Percentiles rank a stretch among this genome's conserved stretches.
Conservation (phyloP, 1,140 invertebrate genomes). For the Papilio helenus region DNA sequence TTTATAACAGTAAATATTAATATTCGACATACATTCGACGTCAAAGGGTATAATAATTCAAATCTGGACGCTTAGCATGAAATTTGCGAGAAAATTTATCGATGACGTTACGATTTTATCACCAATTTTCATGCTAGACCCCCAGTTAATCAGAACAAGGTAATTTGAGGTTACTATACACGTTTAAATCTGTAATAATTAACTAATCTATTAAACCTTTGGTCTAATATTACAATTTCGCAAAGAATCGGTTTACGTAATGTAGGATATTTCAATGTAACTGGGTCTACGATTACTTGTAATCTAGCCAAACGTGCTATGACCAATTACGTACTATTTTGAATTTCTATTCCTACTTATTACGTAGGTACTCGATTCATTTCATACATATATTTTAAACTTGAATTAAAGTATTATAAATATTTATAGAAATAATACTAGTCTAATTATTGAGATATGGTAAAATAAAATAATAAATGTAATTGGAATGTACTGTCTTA, state of each 20-base stretch:
- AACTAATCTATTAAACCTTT: slow-evolving; percentile 36
- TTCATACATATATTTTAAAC: slow-evolving; percentile 30
- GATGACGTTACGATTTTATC: too few species aligned
- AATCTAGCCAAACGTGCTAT: slow-evolving; percentile 34
- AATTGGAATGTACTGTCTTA: neutral
- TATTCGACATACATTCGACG: slow-evolving; percentile 23
- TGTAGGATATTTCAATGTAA: slow-evolving; percentile 11
- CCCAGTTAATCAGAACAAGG: slow-evolving; percentile 28
- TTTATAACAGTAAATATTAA: slow-evolving; percentile 42
- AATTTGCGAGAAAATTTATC: too few species aligned
- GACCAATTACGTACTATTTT: slow-evolving; percentile 27
- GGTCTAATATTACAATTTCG: slow-evolving; percentile 29
- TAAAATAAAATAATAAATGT: neutral
- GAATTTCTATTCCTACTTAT: slow-evolving; percentile 31
- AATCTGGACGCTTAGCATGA: neutral
- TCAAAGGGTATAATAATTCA: slow-evolving; percentile 20
- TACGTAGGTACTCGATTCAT: slow-evolving; percentile 33
- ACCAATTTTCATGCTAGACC: too few species aligned
- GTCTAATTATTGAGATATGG: slow-evolving; percentile 20
- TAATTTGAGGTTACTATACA: slow-evolving; percentile 30
- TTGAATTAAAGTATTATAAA: slow-evolving; percentile 35
- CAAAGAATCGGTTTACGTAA: slow-evolving; percentile 8
- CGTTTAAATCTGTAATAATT: slow-evolving; percentile 32
- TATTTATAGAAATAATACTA: slow-evolving; percentile 1
- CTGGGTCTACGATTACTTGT: slow-evolving; percentile 25